Evolutionary conservation across 1,140 invertebrate genomes (phyloP), one percentile per base, ranked within the genome.

Genomic region (Zaprionus inermis): DNA sequence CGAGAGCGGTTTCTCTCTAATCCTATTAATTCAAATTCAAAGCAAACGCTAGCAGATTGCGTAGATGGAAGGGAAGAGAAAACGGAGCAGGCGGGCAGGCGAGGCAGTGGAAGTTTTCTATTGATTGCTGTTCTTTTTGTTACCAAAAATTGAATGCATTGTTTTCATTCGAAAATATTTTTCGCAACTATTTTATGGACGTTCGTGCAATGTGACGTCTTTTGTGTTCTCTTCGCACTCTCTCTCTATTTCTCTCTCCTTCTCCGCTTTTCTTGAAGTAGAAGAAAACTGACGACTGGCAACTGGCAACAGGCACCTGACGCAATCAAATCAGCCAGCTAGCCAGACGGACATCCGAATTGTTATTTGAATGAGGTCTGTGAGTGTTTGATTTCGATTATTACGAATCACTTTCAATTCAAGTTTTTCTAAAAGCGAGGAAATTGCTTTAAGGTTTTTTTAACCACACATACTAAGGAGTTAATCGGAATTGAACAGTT

Each of bases 11-110:
- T 54, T 32, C 60, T 63, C 68, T 69, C 79, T 83, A 88, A 88
- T 88, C 83, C 83, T 78, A 80, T 88, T 88, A 89, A 88, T 88
- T 88, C 84, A 86, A 81, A 77, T 81, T 79, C 77, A 81, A 83
- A 69, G 78, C 76, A 64, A 84, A 80, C 63, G 49, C 28, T 54
- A 51, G 60, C 55, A 57, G 60, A 63, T 69, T 69, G 51, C 30
- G 72, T 80, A 73, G 38, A 49, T n/a, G 38, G 14, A 4, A 44
- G 38, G n/a, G 14, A 16, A 3, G 11, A 9, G 2, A 7, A 44
- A n/a, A n/a, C n/a, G 38, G 6, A 16, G 1, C 10, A 7, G 41
- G 1, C 5, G 16, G 18, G 41, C n/a, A n/a, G n/a, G n/a, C n/a
- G 11, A 20, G 41, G 41, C 44, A 11, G 16, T 9, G 44, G 44